Evolutionary conservation across 2,888 invertebrate species (phyloP), one percentile per base, ranked within the genome.

Genomic region (Zelleria hepariella): DNA sequence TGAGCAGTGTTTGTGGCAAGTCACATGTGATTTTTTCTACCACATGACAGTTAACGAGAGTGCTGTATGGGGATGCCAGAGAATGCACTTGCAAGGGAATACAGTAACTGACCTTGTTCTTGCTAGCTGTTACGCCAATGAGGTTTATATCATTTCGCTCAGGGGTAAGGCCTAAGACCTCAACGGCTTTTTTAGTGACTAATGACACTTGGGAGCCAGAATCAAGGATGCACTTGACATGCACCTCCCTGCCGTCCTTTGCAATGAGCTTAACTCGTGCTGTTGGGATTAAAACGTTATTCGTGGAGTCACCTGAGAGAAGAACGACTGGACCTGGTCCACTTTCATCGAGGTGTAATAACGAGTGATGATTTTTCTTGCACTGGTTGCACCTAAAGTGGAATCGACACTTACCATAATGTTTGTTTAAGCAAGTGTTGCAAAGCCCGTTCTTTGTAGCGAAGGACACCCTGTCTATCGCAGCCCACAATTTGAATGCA

Each of bases 321-420:
- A 60, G 1, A 66, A 68, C 3, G 59, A 32, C 27, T 70, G 67
- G 3, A 66, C 48, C 56, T 66, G 67, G 2, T 62, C 55, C 0
- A 64, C 65, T 21, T 61, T 62, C 1, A 61, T 63, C 5, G 58
- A 48, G 24, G 62, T 51, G 49, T 64, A 67, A 1, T 66, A 61
- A 51, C 62, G 65, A 51, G 25, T 27, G 25, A 18, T 32, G 27
- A 2, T 27, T 51, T 15, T 23, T 7, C n/a, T 51, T 57, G n/a
- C 49, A 57, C 15, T 32, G 5, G 8, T 24, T 49, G 18, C 57
- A 57, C 1, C 24, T 20, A 5, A 8, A 49, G 7, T 25, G 4
- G 48, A 21, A 57, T 15, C 48, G 48, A 24, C 57, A 57, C 24
- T 57, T 27, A 6, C 47, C 57, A 0, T 5, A 4, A 42, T 57